Evolutionary conservation across 1,140 invertebrate genomes (phyloP), one percentile per base, ranked within the genome.

Genomic region (Popillia japonica): DNA sequence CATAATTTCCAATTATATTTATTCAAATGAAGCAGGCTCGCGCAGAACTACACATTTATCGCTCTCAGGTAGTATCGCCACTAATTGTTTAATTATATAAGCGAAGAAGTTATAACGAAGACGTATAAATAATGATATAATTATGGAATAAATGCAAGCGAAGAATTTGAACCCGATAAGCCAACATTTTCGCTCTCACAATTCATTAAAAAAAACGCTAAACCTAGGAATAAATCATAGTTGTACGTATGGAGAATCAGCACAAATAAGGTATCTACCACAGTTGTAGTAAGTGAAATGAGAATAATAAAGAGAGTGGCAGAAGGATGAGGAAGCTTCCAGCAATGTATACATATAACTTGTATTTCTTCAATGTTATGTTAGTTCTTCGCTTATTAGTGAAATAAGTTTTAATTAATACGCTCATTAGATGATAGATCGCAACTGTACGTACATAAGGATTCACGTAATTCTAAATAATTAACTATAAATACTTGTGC

Each of bases 321-420:
- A 34, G 61, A 68, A 27, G 3, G 20, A 68, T 68, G 61, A 68
- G 61, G 61, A 68, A 68, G 61, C 22, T 34, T 34, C 27, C 27
- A 34, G 4, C 27, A 2, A 34, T 34, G 27, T 34, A 34, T 34
- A 34, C n/a, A n/a, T n/a, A n/a, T n/a, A n/a, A n/a, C 2, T 34
- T 34, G 4, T 34, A 34, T 34, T 34, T 4, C 27, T 34, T 34
- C 27, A 34, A 34, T 34, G 27, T 34, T 34, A 34, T 34, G 27
- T 34, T 34, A 34, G 27, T 68, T 68, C 61, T 68, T 68, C 22
- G 61, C 61, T 68, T 68, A 68, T 68, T 68, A 68, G 61, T 23
- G 61, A 68, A 68, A 68, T 68, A 68, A 27, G 6, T 68, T 68
- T 27, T 68, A 68, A 68, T 68, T 68, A 68, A 68, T 68, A 68